A percentile compares a stretch with the other conserved stretches of the same genome.
Conservation (phyloP, 1,140 invertebrate species). For the Bombus terrestris region DNA sequence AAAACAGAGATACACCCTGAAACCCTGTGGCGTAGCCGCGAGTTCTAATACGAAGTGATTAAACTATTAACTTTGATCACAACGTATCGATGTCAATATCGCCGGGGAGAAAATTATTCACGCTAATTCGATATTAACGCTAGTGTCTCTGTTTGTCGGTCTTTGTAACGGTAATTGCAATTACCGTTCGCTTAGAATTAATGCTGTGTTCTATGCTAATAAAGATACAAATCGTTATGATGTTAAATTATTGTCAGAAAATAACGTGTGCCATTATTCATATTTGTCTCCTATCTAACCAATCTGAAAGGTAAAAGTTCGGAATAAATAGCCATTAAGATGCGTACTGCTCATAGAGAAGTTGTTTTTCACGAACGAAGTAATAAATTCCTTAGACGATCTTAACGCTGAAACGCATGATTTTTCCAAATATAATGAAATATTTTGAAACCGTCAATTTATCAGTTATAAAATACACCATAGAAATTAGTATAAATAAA, state of each 20-base stretch:
- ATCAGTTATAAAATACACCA: too few relatives aligned
- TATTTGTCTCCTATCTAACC: background rate
- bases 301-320: too few relatives aligned
- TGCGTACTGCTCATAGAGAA: too few relatives aligned
- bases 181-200: background rate
- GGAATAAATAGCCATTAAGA: too few relatives aligned
- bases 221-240: background rate
- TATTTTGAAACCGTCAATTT: too few relatives aligned
- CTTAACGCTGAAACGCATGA: too few relatives aligned
- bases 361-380: too few relatives aligned
- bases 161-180: constrained; percentile 19
- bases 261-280: background rate
- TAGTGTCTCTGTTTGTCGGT: background rate
- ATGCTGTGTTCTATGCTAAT: background rate
- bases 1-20: constrained; percentile 15
- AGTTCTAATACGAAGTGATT: constrained; percentile 28
- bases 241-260: background rate
- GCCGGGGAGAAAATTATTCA: constrained; percentile 14
- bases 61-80: constrained; percentile 35
- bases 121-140: background rate
- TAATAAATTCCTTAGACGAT: too few relatives aligned
- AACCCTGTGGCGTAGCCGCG: background rate
- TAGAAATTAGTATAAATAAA: too few relatives aligned
- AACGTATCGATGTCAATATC: constrained; percentile 11
- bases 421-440: too few relatives aligned